These are phyloP conservation scores for Phycodurus eques DNA, from an alignment of 2,113 vertebrate species.

Conservation along the genomic window DNA sequence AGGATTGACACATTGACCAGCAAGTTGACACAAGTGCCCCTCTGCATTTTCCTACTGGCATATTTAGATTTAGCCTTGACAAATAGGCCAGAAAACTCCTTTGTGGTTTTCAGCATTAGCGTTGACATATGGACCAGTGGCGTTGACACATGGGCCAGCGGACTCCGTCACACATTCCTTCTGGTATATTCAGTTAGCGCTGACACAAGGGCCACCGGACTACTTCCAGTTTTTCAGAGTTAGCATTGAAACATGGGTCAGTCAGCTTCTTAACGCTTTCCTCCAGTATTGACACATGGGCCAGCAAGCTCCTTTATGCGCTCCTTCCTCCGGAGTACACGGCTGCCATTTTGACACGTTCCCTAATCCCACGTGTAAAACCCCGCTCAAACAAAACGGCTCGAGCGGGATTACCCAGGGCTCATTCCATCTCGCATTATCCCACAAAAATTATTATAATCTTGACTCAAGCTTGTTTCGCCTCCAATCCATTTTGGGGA, in stretches of 20 bases:
- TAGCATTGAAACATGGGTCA: neutral
- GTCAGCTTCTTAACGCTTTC: neutral
- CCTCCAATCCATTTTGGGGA: constrained; percentile 10
- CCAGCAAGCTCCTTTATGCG: neutral
- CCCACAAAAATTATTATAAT: constrained; percentile 22
- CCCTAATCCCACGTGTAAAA: constrained; percentile 37
- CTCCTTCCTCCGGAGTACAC: constrained; percentile 9
- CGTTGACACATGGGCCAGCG: neutral
- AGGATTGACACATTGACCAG: too few relatives aligned
- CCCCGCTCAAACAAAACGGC: constrained; percentile 44
- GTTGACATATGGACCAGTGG: too few relatives aligned
- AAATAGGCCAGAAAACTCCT: neutral
- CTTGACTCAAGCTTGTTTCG: constrained; percentile 9
- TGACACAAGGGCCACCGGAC: neutral
- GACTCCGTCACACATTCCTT: neutral
- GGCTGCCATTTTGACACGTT: constrained; percentile 39
- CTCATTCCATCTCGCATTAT: constrained; percentile 36
- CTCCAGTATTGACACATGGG: neutral
- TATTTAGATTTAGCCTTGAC: too few relatives aligned
- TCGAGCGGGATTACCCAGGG: constrained; percentile 48
- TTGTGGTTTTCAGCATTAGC: neutral
- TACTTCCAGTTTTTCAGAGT: neutral
- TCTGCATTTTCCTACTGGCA: too few relatives aligned
- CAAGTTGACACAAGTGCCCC: too few relatives aligned
- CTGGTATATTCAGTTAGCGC: neutral